phyloP scores from a whole-genome alignment of 2,888 invertebrate genomes.

The Podotricha telesiphe region DNA sequence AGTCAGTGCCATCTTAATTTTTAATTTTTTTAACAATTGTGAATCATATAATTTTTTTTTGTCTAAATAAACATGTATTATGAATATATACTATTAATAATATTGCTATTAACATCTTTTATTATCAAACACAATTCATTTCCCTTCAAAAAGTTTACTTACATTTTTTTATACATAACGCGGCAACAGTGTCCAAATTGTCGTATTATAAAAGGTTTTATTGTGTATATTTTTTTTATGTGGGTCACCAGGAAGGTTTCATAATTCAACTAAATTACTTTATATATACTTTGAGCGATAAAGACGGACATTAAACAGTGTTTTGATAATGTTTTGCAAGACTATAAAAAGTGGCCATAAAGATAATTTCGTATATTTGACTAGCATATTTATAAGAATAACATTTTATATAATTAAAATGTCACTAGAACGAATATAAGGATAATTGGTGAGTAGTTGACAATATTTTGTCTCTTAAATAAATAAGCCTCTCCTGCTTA shows the following conservation, averaged over 20 bases:
- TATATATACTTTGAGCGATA: constrained; percentile 64
- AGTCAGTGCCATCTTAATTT: too few species aligned
- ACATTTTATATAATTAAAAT: background rate
- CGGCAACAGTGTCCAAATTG: constrained; percentile 23
- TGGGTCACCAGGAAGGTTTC: constrained; percentile 54
- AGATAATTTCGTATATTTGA: constrained; percentile 60
- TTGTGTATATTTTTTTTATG: constrained; percentile 59
- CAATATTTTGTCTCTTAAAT: too few species aligned
- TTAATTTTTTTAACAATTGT: too few species aligned
- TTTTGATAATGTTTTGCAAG: constrained; percentile 71
- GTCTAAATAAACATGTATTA: background rate
- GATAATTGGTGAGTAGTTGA: too few species aligned
- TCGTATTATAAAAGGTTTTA: constrained; percentile 55
- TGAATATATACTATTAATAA: background rate
- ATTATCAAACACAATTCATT: constrained; percentile 18
- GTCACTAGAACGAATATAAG: too few species aligned
- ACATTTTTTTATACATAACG: constrained; percentile 10
- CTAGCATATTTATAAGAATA: constrained; percentile 12
- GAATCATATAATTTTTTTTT: background rate
- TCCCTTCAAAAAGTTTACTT: constrained; percentile 1
- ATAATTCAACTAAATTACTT: constrained; percentile 69
- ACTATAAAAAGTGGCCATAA: constrained; percentile 75
- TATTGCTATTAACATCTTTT: constrained; percentile 5
- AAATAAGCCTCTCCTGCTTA: too few species aligned
- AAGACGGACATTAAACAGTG: constrained; percentile 62